Evolutionary conservation across 2,113 vertebrate genomes (phyloP), one percentile per base, ranked within the genome.

Genomic region (Etheostoma spectabile): DNA sequence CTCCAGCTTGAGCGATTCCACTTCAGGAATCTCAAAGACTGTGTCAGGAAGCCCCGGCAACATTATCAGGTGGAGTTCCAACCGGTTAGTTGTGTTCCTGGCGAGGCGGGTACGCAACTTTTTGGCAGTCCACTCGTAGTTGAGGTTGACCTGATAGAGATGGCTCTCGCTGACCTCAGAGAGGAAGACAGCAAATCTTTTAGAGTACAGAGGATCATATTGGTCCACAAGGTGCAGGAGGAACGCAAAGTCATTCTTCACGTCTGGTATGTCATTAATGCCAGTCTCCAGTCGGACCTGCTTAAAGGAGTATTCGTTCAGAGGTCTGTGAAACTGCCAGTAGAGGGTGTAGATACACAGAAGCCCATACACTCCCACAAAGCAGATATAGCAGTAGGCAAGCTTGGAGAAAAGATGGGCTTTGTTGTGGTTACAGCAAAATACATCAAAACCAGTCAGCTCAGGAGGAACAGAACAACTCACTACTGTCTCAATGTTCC

Each of bases 231-330:
- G 96, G 86, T 98, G 96, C 38, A 98, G 86, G 57, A 98, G 95
- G 93, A 98, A 98, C 0, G 97, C 97, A 52, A 98, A 97, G 83
- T 98, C 97, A 0, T 98, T 98, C 71, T 96, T 97, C 5, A 98
- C 95, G 0, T 98, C 97, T 0, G 97, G 97, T 38, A 98, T 97
- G 89, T 98, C 97, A 0, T 95, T 95, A 68, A 98, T 97, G 42
- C 97, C 97, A 0, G 96, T 97, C 88, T 98, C 97, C 62, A 97
- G 93, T 1, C 97, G 89, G 22, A 96, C 96, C 0, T 95, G 94
- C 5, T 96, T 95, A 74, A 97, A 98, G 11, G 96, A 97, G 55
- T 97, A 98, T 56, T 95, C 94, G 79, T 97, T 98, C 21, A 97
- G 93, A 0, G 97, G 95, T 16, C 96, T 94, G 45, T 97, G 95